Conservation (phyloP, 1,140 invertebrate genomes). For the Heliconius nattereri region DNA sequence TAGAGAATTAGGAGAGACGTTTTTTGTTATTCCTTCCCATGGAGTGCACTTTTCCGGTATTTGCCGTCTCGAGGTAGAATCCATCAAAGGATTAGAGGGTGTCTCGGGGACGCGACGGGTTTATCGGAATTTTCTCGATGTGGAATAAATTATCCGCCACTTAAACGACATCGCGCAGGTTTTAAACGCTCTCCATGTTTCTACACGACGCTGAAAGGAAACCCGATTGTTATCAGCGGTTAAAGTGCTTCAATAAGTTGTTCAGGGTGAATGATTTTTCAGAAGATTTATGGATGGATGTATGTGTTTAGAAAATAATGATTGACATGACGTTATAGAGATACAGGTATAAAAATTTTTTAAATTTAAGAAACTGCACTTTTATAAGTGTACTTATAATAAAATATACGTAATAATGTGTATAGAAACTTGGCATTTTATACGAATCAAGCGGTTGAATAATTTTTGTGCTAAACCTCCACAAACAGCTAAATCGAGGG, state of each 20-base stretch:
- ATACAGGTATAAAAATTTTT: not conserved
- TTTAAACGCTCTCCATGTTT: conserved; percentile 49
- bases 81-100: conserved; percentile 78
- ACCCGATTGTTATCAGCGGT: conserved; percentile 45
- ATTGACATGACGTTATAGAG: not conserved
- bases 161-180: conserved; percentile 57
- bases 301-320: not conserved
- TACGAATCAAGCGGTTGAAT: not conserved
- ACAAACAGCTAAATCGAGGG: conserved; percentile 45
- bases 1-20: conserved; percentile 51
- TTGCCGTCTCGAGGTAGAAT: conserved; percentile 66
- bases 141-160: conserved; percentile 76
- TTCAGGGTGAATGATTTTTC: conserved; percentile 34
- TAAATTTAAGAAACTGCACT: not conserved
- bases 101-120: conserved; percentile 65
- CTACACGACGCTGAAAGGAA: conserved; percentile 43
- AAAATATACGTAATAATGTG: not conserved
- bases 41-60: conserved; percentile 69
- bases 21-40: conserved; percentile 58
- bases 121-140: conserved; percentile 71
- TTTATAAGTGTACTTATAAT: not conserved
- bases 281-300: not conserved
- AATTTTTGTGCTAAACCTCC: conserved; percentile 37
- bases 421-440: not conserved
- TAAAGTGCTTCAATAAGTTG: conserved; percentile 47